Evolutionary conservation across 2,888 invertebrate genomes (phyloP).

Genomic region (Seira musarum): DNA sequence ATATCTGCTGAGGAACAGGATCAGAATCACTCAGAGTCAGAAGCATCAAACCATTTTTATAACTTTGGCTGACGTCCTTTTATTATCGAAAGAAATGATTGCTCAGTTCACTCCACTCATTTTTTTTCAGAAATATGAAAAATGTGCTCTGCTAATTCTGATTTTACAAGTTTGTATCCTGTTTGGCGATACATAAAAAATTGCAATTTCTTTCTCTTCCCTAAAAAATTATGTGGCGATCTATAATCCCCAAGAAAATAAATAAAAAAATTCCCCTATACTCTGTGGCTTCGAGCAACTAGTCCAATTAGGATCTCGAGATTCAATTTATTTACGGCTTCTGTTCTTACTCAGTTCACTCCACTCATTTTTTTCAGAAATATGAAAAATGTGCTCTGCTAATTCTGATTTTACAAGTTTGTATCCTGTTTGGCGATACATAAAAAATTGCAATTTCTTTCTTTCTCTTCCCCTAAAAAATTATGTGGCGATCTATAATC

Average conservation of each 20-base stretch:
- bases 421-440: conserved; percentile 38
- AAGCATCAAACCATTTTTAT: conserved; percentile 47
- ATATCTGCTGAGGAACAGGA: no score
- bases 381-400: neutral
- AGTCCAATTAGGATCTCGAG: conserved; percentile 59
- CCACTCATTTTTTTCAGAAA: neutral
- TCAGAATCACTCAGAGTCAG: neutral
- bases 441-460: no score
- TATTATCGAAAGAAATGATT: conserved; percentile 34
- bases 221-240: no score
- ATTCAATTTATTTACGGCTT: conserved; percentile 58
- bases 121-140: neutral
- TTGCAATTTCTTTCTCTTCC: conserved; percentile 25
- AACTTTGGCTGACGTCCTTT: conserved; percentile 51
- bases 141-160: neutral
- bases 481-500: neutral
- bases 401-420: neutral
- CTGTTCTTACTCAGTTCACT: conserved; percentile 29
- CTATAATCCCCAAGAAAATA: neutral
- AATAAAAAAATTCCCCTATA: no score
- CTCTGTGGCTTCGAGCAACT: conserved; percentile 46
- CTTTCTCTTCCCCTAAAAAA: neutral
- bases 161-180: conserved; percentile 27
- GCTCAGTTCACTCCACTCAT: neutral
- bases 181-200: conserved; percentile 26